phyloP scores from a whole-genome alignment of 2,888 invertebrate species.

The Stenodera caucasica region DNA sequence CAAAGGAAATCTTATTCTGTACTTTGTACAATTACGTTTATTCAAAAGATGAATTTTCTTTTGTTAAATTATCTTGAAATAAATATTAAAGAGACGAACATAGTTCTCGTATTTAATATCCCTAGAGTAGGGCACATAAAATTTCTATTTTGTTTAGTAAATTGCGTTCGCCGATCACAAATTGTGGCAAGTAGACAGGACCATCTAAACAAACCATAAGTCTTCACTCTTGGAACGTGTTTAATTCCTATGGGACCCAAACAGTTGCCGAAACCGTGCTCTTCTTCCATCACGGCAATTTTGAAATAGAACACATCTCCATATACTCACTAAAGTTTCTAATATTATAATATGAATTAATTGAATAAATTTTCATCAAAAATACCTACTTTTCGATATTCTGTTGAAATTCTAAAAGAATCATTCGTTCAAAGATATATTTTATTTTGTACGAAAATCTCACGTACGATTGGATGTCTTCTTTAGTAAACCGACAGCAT shows the following conservation, averaged over 20 bases:
- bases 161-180: slow-evolving; percentile 44
- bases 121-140: slow-evolving; percentile 33
- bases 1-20: slow-evolving; percentile 17
- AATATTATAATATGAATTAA: neutral
- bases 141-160: slow-evolving; percentile 41
- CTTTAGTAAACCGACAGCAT: slow-evolving; percentile 40
- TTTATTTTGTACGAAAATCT: slow-evolving; percentile 17
- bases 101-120: slow-evolving; percentile 8
- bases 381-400: too few species aligned
- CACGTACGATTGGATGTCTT: slow-evolving; percentile 35
- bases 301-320: neutral
- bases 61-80: slow-evolving; percentile 7
- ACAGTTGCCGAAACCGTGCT: slow-evolving; percentile 32
- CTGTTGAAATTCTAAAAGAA: too few species aligned
- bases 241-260: slow-evolving; percentile 36
- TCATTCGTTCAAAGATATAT: too few species aligned
- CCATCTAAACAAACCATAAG: slow-evolving; percentile 49
- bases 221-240: slow-evolving; percentile 37
- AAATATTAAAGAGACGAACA: neutral
- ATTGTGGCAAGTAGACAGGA: slow-evolving; percentile 45
- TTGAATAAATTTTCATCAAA: too few species aligned
- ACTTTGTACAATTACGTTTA: slow-evolving; percentile 18
- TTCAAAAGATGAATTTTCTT: neutral
- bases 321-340: too few species aligned
- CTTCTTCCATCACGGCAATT: slow-evolving; percentile 19